Percentiles rank a stretch among this genome's conserved stretches.
phyloP scores from a whole-genome alignment of 1,140 invertebrate genomes.

The Conus betulinus region DNA sequence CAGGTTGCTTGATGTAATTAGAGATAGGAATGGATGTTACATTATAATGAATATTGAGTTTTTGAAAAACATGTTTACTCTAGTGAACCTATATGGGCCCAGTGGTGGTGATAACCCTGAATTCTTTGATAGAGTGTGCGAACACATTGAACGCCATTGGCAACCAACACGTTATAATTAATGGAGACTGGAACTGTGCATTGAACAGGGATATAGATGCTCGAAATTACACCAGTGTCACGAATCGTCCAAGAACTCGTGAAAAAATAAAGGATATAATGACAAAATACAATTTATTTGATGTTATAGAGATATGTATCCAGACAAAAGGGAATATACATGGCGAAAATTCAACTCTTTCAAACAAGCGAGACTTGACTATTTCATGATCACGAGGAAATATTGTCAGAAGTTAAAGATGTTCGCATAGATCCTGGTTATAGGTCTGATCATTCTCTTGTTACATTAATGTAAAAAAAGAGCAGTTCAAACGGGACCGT shows the following conservation, averaged over 20 bases:
- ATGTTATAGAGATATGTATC: not conserved
- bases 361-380: slow-evolving; percentile 22
- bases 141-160: not conserved
- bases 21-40: not conserved
- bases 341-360: not conserved
- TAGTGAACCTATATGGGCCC: slow-evolving; percentile 24
- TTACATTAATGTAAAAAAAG: slow-evolving; percentile 8
- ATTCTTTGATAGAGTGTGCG: not conserved
- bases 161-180: not conserved
- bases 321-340: not conserved
- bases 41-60: slow-evolving; percentile 10
- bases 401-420: not conserved
- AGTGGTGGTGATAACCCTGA: not conserved
- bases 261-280: not conserved
- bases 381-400: slow-evolving; percentile 2
- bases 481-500: not conserved
- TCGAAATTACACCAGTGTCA: not conserved
- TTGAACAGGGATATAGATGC: too few relatives aligned
- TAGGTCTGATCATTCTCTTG: slow-evolving; percentile 13
- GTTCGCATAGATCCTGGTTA: not conserved
- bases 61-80: not conserved
- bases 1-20: not conserved
- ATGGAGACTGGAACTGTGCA: slow-evolving; percentile 16
- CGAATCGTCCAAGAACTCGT: not conserved
- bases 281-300: not conserved